phyloP scores from a whole-genome alignment of 2,888 invertebrate genomes.

The Biston stratarius region DNA sequence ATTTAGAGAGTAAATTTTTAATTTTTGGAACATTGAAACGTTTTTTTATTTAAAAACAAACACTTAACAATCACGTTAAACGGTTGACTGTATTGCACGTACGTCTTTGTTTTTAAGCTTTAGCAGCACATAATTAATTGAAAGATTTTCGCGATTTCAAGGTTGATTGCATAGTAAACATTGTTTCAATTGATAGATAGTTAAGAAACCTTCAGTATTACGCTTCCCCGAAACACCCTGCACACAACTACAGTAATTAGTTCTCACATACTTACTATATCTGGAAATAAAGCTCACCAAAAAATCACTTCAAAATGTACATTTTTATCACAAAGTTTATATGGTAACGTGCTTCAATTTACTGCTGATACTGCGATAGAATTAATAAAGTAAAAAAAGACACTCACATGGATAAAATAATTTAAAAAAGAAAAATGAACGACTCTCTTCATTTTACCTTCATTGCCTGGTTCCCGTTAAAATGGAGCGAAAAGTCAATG shows the following conservation, averaged over 20 bases:
- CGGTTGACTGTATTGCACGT: too few species aligned
- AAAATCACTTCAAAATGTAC: slow-evolving; percentile 28
- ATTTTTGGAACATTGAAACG: too few species aligned
- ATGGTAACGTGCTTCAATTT: slow-evolving; percentile 67
- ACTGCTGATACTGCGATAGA: slow-evolving; percentile 54
- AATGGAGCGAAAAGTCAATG: slow-evolving; percentile 81
- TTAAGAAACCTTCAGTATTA: too few species aligned
- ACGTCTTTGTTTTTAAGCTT: too few species aligned
- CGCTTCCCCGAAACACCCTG: too few species aligned
- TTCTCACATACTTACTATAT: slow-evolving; percentile 32
- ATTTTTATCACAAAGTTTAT: slow-evolving; percentile 39
- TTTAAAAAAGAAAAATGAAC: slow-evolving; percentile 58
- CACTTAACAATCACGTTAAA: too few species aligned
- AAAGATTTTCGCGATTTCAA: too few species aligned
- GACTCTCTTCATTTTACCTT: slow-evolving; percentile 77
- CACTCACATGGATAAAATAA: slow-evolving; percentile 68
- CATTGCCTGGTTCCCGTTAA: slow-evolving; percentile 81
- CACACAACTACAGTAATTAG: slow-evolving; percentile 6
- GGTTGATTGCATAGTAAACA: too few species aligned
- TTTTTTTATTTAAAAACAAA: too few species aligned
- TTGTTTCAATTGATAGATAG: too few species aligned
- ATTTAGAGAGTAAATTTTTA: too few species aligned
- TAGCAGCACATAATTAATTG: too few species aligned
- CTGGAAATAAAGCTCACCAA: slow-evolving; percentile 29
- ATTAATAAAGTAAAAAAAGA: slow-evolving; percentile 61